These are phyloP conservation scores for Balanococcus diminutus DNA, from an alignment of 2,888 invertebrate species.

Conservation along the genomic window DNA sequence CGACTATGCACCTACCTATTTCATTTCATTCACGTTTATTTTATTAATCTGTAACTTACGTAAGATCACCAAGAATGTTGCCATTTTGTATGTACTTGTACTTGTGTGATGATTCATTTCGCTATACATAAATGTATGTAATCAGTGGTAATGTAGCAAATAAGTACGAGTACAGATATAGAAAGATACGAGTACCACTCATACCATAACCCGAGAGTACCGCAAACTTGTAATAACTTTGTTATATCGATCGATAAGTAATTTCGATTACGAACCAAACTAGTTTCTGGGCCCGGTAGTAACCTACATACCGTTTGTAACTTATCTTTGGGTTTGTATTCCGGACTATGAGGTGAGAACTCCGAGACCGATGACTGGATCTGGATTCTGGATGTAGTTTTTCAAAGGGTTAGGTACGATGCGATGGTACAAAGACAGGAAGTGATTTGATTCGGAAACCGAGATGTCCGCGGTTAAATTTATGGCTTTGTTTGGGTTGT, in stretches of 20 bases:
- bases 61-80: not conserved
- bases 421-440: not conserved
- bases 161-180: not conserved
- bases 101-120: not conserved
- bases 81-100: not conserved
- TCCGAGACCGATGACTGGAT: too few relatives aligned
- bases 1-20: not conserved
- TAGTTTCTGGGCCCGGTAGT: not conserved
- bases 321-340: not conserved
- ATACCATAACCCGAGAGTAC: not conserved
- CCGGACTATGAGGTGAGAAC: not conserved
- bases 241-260: not conserved
- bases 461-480: not conserved
- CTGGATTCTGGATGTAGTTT: not conserved
- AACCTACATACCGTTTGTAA: not conserved
- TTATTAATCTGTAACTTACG: not conserved
- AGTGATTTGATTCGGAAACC: not conserved
- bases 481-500: not conserved
- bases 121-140: not conserved
- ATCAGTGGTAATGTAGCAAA: not conserved
- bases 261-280: not conserved
- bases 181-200: not conserved
- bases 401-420: not conserved
- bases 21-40: not conserved
- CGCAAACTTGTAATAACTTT: constrained; percentile 1